Conservation (phyloP, 2,888 invertebrate species). For the Caenorhabditis plicata region DNA sequence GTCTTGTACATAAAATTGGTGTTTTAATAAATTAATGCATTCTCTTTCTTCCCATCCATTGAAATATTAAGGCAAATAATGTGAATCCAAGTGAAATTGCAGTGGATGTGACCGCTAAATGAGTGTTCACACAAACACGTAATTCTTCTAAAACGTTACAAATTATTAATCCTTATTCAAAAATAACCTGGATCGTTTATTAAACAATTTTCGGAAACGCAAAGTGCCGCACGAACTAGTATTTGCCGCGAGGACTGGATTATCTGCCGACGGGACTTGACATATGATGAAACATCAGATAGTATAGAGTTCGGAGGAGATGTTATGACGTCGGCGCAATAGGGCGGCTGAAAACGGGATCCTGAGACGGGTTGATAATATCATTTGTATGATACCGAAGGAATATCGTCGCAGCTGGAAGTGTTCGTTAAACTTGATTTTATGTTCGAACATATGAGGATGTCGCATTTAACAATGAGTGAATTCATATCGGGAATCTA, state of each 20-base stretch:
- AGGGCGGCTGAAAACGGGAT: constrained; percentile 56
- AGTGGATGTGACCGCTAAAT: constrained; percentile 24
- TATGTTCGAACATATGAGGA: constrained; percentile 63
- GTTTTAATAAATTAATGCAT: constrained; percentile 8
- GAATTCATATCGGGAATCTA: constrained; percentile 61
- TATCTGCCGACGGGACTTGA: constrained; percentile 43
- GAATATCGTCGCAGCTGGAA: constrained; percentile 54
- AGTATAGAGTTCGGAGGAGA: constrained; percentile 61
- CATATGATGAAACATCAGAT: constrained; percentile 49
- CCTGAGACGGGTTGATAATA: background rate
- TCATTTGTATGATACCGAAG: constrained; percentile 53
- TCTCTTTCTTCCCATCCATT: constrained; percentile 28
- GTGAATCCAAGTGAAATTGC: constrained; percentile 25
- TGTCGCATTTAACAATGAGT: constrained; percentile 55
- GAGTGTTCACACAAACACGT: constrained; percentile 26
- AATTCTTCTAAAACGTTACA: constrained; percentile 26
- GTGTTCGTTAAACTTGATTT: constrained; percentile 46
- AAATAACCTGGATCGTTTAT: background rate
- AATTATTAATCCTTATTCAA: no score
- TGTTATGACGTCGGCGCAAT: constrained; percentile 62
- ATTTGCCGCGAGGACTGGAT: no score
- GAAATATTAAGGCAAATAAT: constrained; percentile 22
- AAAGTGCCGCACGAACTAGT: no score
- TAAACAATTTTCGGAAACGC: background rate
- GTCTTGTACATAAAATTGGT: background rate